Evolutionary conservation across 37 sponge, comb jelly and placozoan species (phyloP).

Genomic region (Crambe crambe): DNA sequence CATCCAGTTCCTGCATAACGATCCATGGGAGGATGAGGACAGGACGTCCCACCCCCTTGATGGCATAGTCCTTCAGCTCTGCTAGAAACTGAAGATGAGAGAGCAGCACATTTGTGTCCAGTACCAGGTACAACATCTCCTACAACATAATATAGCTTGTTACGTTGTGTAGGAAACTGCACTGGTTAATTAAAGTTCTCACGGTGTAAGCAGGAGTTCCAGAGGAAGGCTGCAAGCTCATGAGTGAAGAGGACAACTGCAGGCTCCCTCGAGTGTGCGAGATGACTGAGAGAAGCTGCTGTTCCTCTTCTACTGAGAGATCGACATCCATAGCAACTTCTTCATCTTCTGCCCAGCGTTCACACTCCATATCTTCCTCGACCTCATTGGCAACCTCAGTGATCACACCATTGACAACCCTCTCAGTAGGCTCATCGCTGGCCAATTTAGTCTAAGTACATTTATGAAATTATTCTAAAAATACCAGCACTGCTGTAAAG

Average conservation of each 20-base stretch:
- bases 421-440: background rate
- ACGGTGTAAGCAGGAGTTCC: background rate
- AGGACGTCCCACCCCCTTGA: conserved; percentile 68
- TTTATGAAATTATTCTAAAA: background rate
- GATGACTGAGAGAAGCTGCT: conserved; percentile 25
- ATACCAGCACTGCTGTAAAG: background rate
- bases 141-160: background rate
- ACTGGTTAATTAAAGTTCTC: background rate
- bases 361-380: background rate
- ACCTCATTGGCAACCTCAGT: background rate
- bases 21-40: conserved; percentile 86
- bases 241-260: background rate
- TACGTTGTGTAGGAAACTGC: background rate
- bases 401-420: background rate
- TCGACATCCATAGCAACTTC: conserved; percentile 69
- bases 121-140: conserved; percentile 75
- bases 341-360: conserved; percentile 45
- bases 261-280: background rate
- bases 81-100: conserved; percentile 77
- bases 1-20: conserved; percentile 89
- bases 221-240: background rate
- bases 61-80: conserved; percentile 76
- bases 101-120: conserved; percentile 90
- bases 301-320: conserved; percentile 22
- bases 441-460: background rate